Percentiles rank a stretch among this genome's conserved stretches.
phyloP scores from a whole-genome alignment of 2,888 invertebrate species.

The Miltochrista miniata region DNA sequence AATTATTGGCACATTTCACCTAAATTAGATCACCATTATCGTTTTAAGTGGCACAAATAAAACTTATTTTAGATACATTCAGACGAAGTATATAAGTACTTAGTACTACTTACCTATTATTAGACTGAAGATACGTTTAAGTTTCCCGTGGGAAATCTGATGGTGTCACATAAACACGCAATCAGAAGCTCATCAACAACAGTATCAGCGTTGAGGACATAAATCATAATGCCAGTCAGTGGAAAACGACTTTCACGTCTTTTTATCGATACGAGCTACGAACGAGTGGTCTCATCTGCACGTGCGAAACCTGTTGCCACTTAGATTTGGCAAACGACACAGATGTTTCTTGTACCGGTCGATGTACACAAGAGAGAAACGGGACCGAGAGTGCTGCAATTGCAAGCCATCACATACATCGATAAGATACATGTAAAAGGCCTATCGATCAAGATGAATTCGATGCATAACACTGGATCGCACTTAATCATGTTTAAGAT shows the following conservation, averaged over 20 bases:
- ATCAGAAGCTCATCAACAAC: slow-evolving; percentile 58
- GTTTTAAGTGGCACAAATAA: slow-evolving; percentile 30
- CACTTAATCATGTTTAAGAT: slow-evolving; percentile 54
- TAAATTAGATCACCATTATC: slow-evolving; percentile 46
- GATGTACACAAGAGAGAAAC: slow-evolving; percentile 47
- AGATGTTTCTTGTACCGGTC: slow-evolving; percentile 46
- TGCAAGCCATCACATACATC: slow-evolving; percentile 57
- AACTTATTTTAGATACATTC: slow-evolving; percentile 23
- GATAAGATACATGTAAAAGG: slow-evolving; percentile 60
- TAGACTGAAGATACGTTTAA: slow-evolving; percentile 7
- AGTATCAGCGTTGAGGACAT: slow-evolving; percentile 30
- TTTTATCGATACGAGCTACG: slow-evolving; percentile 29
- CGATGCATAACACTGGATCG: slow-evolving; percentile 49
- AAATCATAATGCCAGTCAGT: slow-evolving; percentile 25
- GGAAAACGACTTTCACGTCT: slow-evolving; percentile 41
- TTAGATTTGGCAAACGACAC: slow-evolving; percentile 43
- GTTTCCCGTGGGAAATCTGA: slow-evolving; percentile 53
- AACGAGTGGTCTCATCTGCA: slow-evolving; percentile 34
- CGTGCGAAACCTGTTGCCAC: slow-evolving; percentile 42
- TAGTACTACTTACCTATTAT: slow-evolving; percentile 16
- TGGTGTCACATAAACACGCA: slow-evolving; percentile 34
- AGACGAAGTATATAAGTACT: too few relatives aligned
- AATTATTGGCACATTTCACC: slow-evolving; percentile 57
- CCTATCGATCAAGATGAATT: slow-evolving; percentile 60
- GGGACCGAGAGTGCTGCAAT: slow-evolving; percentile 50